A percentile compares a stretch with the other conserved stretches of the same genome.
Evolutionary conservation across 2,888 invertebrate genomes (phyloP).

Genomic region (Cryptocheilus praepositus): DNA sequence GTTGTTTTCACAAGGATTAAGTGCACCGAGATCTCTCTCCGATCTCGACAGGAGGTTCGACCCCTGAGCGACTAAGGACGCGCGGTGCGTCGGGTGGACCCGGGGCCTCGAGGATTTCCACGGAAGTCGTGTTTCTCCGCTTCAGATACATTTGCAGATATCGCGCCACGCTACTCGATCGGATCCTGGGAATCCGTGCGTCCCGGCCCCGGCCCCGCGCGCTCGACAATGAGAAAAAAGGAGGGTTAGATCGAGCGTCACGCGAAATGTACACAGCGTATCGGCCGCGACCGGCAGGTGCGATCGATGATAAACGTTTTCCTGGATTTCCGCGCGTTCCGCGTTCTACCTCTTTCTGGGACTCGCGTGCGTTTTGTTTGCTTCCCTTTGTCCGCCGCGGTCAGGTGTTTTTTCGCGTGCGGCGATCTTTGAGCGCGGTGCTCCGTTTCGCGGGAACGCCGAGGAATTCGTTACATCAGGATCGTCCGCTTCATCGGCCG

Average conservation of each 20-base stretch:
- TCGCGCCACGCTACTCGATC: constrained; percentile 34
- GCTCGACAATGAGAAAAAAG: constrained; percentile 36
- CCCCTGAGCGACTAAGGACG: neutral
- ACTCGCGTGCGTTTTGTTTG: too few species aligned
- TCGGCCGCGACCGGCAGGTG: constrained; percentile 2
- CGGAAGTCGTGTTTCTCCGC: constrained; percentile 51
- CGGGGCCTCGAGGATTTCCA: constrained; percentile 25
- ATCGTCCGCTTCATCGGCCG: too few species aligned
- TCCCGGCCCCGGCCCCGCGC: constrained; percentile 17
- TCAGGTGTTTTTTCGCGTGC: too few species aligned
- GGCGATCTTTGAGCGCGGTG: too few species aligned
- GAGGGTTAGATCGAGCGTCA: constrained; percentile 33
- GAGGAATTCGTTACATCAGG: too few species aligned
- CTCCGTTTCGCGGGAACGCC: too few species aligned
- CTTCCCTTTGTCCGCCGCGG: too few species aligned
- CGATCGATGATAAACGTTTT: constrained; percentile 32
- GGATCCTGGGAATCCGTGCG: constrained; percentile 41
- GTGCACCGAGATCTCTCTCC: constrained; percentile 27
- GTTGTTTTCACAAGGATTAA: constrained; percentile 72
- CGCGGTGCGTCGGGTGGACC: constrained; percentile 21
- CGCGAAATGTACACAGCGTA: constrained; percentile 38
- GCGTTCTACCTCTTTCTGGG: too few species aligned
- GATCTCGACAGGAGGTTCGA: constrained; percentile 14
- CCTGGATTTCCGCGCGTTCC: constrained; percentile 1
- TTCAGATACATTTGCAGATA: constrained; percentile 42